Base-by-base conservation (phyloP, 2,797 vertebrate genomes). In the Acropternis orthonyx region DNA sequence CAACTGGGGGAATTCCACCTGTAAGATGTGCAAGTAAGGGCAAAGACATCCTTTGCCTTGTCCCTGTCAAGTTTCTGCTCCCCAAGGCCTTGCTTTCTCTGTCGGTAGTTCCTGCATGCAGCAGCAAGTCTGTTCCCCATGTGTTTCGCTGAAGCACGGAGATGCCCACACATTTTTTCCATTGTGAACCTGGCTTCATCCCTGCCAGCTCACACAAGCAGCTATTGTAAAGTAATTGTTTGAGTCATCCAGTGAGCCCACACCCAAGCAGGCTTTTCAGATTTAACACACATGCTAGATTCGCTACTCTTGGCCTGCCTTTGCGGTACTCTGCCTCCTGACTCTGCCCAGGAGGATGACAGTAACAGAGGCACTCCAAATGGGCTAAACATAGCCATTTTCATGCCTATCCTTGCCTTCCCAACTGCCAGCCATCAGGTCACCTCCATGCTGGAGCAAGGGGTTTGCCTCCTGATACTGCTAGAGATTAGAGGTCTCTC, bases 91-190 rank as follows among this genome's bases (percentile, higher is more conserved):
- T 94, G 93, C 95, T 97, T 97, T 96, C 96, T 92, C 85, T 79
- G 63, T 81, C 82, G 92, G 94, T 90, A 95, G 96, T 28, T 90
- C 85, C 86, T 95, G 76, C 93, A 78, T 93, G 95, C 84, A 96
- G 83, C 91, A 89, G 89, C 93, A 91, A 92, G 94, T 68, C 89
- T 83, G 79, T 39, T 96, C 88, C 39, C 82, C 30, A 51, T 69
- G 79, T 90, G 89, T 95, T 94, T 94, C 3, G 0, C 85, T 91
- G 11, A 49, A 95, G 93, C 92, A n/a, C n/a, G 1, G 8, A 88
- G 84, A 78, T 96, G 96, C 95, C 95, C 95, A 96, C 95, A 95
- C 89, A 95, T 96, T 92, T 96, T 97, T 96, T 96, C 96, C 93
- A 94, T 94, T 95, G 96, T 94, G 94, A 96, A 94, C 95, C 95